These are phyloP conservation scores for Trachurus trachurus DNA, from an alignment of 2,797 vertebrate species.

Conservation along the genomic window DNA sequence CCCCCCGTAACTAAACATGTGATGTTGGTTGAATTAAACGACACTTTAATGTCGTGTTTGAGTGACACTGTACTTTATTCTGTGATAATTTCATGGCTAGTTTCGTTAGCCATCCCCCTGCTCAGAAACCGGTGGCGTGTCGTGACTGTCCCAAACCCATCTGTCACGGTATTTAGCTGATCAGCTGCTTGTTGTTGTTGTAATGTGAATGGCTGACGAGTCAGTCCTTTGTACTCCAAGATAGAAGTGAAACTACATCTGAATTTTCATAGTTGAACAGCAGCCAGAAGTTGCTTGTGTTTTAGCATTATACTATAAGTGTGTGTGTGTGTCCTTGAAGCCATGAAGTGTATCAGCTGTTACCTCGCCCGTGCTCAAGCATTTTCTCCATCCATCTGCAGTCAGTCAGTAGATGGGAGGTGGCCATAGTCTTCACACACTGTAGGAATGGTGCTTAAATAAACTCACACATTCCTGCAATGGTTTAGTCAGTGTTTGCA, in stretches of 20 bases:
- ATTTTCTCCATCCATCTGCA: background rate
- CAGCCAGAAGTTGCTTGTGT: background rate
- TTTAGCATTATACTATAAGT: background rate
- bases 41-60: background rate
- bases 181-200: background rate
- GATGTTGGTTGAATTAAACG: background rate
- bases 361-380: background rate
- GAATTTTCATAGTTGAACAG: background rate
- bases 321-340: background rate
- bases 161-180: conserved; percentile 25
- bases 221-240: background rate
- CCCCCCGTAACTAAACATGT: fast-evolving
- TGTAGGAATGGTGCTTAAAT: background rate
- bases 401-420: background rate
- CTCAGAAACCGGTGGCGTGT: conserved; percentile 33
- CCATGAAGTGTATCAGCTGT: background rate
- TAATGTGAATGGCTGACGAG: fast-evolving
- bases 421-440: background rate
- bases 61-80: background rate
- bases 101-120: conserved; percentile 15
- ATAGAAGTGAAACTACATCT: background rate
- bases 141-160: conserved; percentile 54
- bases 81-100: conserved; percentile 23
- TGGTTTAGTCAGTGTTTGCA: background rate
- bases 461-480: background rate